Evolutionary conservation across 2,888 invertebrate species (phyloP).

Genomic region (Peribatodes rhomboidaria): DNA sequence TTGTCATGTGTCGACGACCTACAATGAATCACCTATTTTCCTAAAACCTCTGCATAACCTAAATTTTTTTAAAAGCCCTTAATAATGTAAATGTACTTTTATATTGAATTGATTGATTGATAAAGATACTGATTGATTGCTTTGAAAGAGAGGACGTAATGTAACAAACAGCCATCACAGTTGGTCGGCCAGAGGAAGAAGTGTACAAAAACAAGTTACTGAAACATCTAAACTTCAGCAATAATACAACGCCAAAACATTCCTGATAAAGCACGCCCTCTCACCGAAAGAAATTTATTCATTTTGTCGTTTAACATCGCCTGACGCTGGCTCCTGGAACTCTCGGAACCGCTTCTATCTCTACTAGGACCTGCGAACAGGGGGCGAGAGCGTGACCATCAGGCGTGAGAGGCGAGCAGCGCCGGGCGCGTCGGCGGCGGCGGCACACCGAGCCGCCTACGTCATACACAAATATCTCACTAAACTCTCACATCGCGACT

Average conservation of each 20-base stretch:
- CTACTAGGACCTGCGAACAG: constrained; percentile 86
- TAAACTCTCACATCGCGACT: constrained; percentile 48
- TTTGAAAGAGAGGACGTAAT: constrained; percentile 60
- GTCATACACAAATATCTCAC: constrained; percentile 34
- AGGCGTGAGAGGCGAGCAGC: constrained; percentile 54
- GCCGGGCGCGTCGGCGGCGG: constrained; percentile 74
- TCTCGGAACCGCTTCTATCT: constrained; percentile 88
- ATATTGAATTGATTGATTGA: constrained; percentile 48
- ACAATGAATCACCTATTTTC: neutral
- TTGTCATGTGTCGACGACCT: neutral
- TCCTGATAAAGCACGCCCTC: constrained; percentile 77
- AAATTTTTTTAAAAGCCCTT: neutral
- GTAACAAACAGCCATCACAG: constrained; percentile 75
- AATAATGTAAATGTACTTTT: constrained; percentile 63
- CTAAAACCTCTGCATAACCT: neutral
- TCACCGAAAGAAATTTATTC: constrained; percentile 97
- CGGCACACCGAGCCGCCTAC: constrained; percentile 43
- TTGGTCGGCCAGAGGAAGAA: constrained; percentile 76
- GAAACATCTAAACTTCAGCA: constrained; percentile 74
- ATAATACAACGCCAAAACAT: constrained; percentile 52
- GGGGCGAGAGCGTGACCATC: constrained; percentile 79
- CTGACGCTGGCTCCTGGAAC: constrained; percentile 92
- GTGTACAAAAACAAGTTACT: constrained; percentile 73
- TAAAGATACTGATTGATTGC: constrained; percentile 48
- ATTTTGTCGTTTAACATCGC: constrained; percentile 97